Evolutionary conservation across 2,888 invertebrate genomes (phyloP), one percentile per base, ranked within the genome.

Genomic region (Drosophila mettleri): DNA sequence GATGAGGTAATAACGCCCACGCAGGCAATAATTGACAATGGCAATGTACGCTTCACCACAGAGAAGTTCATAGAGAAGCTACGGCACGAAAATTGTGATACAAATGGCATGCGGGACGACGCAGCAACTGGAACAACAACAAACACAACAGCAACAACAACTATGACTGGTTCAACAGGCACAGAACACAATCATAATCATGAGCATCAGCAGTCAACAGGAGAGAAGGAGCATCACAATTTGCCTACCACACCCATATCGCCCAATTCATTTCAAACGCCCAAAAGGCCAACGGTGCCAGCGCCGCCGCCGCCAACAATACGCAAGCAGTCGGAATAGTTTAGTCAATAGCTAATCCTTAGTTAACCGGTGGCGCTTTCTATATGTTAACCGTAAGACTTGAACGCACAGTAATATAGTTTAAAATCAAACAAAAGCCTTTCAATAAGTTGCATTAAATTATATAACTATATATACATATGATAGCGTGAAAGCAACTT

Each of bases 271-370:
- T 82, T 89, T 73, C 78, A 90, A 46, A 89, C 89, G 71, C 90
- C 91, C 34, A 90, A 90, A 70, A 79, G 90, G 73, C 91, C 91
- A 55, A 90, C 90, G 52, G 91, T 90, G 72, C 90, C 90, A 69
- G 90, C 90, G 71, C 90, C 90, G 29, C 90, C 90, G 18, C 90
- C 90, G 22, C 90, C 90, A 18, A 83, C 82, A 65, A 74, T 79
- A 61, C 90, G 91, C 62, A 90, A 90, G 64, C 83, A 74, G 58
- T 55, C 73, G 31, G 91, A 90, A 57, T 90, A 65, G 41, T 52
- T 16, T 51, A 45, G 48, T 46, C 61, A 27, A 4, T 52, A 53
- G 43, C 53, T 68, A 69, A 67, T 76, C 76, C 76, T 81, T 73
- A 68, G 68, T 54, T 54, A 54, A 54, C 48, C 34, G 59, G 48